These are phyloP conservation scores for Euleptes europaea DNA, from an alignment of 2,113 vertebrate species.

Conservation along the genomic window DNA sequence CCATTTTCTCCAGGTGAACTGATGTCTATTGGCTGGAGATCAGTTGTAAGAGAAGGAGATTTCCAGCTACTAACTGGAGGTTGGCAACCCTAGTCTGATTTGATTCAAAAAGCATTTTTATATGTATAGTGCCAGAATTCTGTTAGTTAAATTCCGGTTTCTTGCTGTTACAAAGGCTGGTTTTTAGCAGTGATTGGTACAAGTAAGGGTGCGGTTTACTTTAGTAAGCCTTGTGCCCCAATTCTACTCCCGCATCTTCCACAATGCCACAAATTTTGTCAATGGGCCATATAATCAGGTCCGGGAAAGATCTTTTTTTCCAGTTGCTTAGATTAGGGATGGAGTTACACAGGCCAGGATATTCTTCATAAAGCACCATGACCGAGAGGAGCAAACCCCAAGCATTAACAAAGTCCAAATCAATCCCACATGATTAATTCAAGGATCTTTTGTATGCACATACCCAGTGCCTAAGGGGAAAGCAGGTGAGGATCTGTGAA, in stretches of 20 bases:
- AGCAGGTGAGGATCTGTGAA: neutral
- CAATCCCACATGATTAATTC: neutral
- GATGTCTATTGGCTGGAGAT: too few relatives aligned
- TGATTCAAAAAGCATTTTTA: neutral
- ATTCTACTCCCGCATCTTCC: neutral
- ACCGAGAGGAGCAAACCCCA: neutral
- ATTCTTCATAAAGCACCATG: neutral
- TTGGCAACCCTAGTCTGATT: too few relatives aligned
- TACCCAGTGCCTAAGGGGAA: neutral
- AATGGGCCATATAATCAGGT: neutral
- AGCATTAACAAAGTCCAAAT: neutral
- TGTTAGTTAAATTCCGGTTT: neutral
- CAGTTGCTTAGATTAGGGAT: neutral
- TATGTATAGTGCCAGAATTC: neutral
- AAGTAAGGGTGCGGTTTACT: neutral
- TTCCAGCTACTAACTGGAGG: too few relatives aligned
- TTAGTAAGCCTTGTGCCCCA: neutral
- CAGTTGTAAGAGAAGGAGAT: too few relatives aligned
- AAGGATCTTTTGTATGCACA: neutral
- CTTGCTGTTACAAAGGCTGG: neutral
- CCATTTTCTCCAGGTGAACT: too few relatives aligned
- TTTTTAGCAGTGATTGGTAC: neutral
- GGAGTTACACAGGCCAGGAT: neutral
- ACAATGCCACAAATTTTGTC: neutral
- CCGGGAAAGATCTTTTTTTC: neutral